These are phyloP conservation scores for Dromius quadrimaculatus DNA, from an alignment of 2,888 invertebrate genomes.

Conservation along the genomic window DNA sequence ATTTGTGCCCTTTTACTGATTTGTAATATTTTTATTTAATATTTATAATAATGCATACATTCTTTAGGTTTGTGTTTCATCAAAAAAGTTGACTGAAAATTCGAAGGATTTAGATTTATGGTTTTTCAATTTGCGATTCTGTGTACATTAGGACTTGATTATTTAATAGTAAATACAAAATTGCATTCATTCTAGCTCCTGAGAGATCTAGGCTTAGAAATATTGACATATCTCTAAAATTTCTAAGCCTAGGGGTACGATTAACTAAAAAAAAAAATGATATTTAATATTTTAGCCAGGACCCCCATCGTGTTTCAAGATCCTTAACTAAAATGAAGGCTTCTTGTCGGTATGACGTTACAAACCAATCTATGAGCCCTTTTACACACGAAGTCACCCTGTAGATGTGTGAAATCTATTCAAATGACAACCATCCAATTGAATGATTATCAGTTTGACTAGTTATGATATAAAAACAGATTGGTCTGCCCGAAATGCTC, in stretches of 20 bases:
- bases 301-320: slow-evolving; percentile 19
- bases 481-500: slow-evolving; percentile 38
- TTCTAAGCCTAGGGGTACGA: slow-evolving; percentile 44
- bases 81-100: slow-evolving; percentile 21
- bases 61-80: slow-evolving; percentile 23
- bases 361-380: slow-evolving; percentile 51
- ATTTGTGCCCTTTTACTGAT: slow-evolving; percentile 42
- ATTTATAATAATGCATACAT: slow-evolving; percentile 40
- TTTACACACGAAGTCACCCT: slow-evolving; percentile 25
- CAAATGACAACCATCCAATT: slow-evolving; percentile 5
- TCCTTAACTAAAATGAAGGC: neutral
- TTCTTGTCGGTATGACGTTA: slow-evolving; percentile 23
- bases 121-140: slow-evolving; percentile 30
- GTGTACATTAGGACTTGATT: slow-evolving; percentile 46
- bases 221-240: slow-evolving; percentile 2
- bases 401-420: neutral
- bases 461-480: slow-evolving; percentile 43
- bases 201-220: slow-evolving; percentile 46
- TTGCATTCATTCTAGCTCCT: slow-evolving; percentile 44
- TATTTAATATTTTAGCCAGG: slow-evolving; percentile 29
- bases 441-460: neutral
- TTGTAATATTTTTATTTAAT: slow-evolving; percentile 37
- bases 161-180: slow-evolving; percentile 46
- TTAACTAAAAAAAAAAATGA: slow-evolving; percentile 31
- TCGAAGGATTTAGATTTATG: slow-evolving; percentile 18